Evolutionary conservation across 2,113 vertebrate species (phyloP), one percentile per base, ranked within the genome.

Genomic region (Nanger granti): DNA sequence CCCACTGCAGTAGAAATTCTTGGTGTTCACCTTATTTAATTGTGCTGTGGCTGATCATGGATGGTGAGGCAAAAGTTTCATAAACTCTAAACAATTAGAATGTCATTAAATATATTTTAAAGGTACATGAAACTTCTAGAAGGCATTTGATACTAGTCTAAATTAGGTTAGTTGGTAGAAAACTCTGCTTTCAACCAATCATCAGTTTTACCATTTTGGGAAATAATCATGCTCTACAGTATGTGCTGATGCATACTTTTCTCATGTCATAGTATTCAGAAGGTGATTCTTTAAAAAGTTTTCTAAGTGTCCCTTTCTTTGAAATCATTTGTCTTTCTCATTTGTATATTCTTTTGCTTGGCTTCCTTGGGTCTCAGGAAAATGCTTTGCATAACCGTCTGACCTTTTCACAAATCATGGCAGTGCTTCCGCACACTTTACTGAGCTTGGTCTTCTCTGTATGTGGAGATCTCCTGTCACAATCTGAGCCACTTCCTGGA

Each of bases 401-500:
- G 73, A 88, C 88, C 93, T 96, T 96, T 95, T 86, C 91, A 95
- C 54, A 96, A 85, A 82, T 86, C 34, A 89, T 57, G 76, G 15
- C 44, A 86, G 76, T 85, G 22, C 49, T 91, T 91, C 1, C 2
- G 20, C 86, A 76, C 10, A 20, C n/a, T 94, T 93, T 57, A 47
- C 49, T 49, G 47, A 44, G 17, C 34, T 79, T 87, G n/a, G 17
- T 85, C 55, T 94, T 95, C 52, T 87, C 47, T 57, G 3, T 49
- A 49, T 55, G 3, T 62, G 66, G 66, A 89, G 62, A 57, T 41
- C 49, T 89, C 20, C 11, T 57, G 80, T 92, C 52, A 17, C 59
- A 34, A 37, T 66, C 76, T 34, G 34, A 73, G 34, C 73, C 28
- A 3, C 49, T 59, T 37, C 54, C 60, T 66, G 29, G 5, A 20